Percentiles rank a stretch among this genome's conserved stretches.
Conservation (phyloP, 2,888 invertebrate species). For the Xylota segnis region DNA sequence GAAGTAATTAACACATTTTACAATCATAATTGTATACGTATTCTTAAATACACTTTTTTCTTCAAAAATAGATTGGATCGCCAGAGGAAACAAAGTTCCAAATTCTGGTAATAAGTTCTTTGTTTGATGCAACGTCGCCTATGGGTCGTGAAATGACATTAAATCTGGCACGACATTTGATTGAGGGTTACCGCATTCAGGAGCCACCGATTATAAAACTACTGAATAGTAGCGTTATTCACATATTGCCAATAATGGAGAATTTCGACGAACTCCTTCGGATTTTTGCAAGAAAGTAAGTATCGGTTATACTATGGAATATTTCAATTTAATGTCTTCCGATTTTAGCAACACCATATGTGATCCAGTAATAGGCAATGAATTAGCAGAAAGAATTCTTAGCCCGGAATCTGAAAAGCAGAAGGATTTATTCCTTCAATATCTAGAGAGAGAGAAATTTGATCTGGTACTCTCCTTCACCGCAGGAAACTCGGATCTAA, state of each 20-base stretch:
- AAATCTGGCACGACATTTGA: conserved; percentile 92
- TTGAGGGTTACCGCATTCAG: conserved; percentile 89
- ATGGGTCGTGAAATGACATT: conserved; percentile 93
- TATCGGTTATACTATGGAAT: conserved; percentile 17
- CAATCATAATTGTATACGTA: background rate
- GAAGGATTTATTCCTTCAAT: conserved; percentile 86
- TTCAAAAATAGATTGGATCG: conserved; percentile 87
- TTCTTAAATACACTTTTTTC: background rate
- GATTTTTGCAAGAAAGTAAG: conserved; percentile 82
- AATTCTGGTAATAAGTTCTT: conserved; percentile 92
- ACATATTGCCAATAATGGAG: conserved; percentile 89
- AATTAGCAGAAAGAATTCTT: conserved; percentile 89
- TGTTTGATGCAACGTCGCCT: conserved; percentile 91
- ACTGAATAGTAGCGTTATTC: conserved; percentile 90
- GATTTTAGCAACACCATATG: conserved; percentile 81
- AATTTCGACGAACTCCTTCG: conserved; percentile 80
- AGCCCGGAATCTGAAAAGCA: conserved; percentile 80
- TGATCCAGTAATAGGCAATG: conserved; percentile 83
- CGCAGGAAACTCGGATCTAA: conserved; percentile 89
- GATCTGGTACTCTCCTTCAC: conserved; percentile 90
- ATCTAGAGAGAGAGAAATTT: conserved; percentile 88
- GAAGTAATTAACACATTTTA: conserved; percentile 85
- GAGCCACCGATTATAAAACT: conserved; percentile 88
- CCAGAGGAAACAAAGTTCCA: conserved; percentile 93
- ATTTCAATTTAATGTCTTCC: conserved; percentile 1